Base-by-base conservation (phyloP, 23 tunicate species). In the Oikopleura vanhoeffeni region DNA sequence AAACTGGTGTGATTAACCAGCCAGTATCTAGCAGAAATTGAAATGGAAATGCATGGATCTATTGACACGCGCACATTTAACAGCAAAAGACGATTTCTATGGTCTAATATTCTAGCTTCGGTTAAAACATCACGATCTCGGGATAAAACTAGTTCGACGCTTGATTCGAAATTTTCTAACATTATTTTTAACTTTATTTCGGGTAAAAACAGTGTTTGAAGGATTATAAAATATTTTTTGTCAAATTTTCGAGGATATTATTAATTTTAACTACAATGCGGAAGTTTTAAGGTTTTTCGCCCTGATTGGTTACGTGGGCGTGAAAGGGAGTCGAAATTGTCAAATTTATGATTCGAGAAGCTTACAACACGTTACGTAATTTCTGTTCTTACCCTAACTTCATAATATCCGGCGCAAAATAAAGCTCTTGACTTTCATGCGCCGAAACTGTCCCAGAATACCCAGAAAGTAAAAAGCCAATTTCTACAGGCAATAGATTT, bases 21-120 rank as follows among this genome's bases (percentile, higher is more conserved):
- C 99, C 99, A 95, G 86, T 95, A 95, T 83, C 96, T 89, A 0
- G 99, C 91, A 91, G 87, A 89, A 57, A 95, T 58, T 0, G 96
- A 88, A n/a, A 95, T 85, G 36, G 85, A 85, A 4, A 95, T 91
- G 8, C 90, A 88, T 57, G 96, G 91, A 64, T 87, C 88, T 41
- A 88, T 71, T 0, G 89, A 58, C 4, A 95, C 85, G 0, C 99
- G 87, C 27, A 90, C 96, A 67, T 95, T 90, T 28, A 95, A 67
- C 39, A 95, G 82, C 57, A 95, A 67, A 24, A 88, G 88, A 58
- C 79, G 79, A 18, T 38, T 33, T 13, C 32, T 71, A 13, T 71
- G 64, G 64, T 49, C 64, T 13, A 71, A 13, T 71, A 71, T 71
- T 34, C 79, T 28, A 18, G 33, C 33, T n/a, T 71, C 79, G 33